Evolutionary conservation across 2,797 vertebrate genomes (phyloP).

Genomic region (Macropus fuliginosus): DNA sequence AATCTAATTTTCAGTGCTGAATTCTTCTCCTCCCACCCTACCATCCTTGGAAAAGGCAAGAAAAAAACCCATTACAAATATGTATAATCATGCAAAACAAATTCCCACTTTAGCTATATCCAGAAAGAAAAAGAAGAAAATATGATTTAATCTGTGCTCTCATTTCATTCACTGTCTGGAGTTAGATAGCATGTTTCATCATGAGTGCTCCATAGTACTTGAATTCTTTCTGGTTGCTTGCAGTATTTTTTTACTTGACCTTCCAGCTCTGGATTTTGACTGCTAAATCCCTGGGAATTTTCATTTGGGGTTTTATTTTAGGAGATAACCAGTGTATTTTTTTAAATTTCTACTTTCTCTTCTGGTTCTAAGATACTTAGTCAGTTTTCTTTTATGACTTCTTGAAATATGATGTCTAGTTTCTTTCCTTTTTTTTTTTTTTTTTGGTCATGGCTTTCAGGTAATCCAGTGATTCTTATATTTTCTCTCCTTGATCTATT

Average conservation of each 20-base stretch:
- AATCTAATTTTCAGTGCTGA: no score
- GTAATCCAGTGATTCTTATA: background rate
- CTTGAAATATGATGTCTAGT: background rate
- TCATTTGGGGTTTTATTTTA: background rate
- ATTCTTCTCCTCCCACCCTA: no score
- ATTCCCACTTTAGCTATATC: no score
- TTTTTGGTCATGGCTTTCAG: background rate
- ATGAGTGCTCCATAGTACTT: background rate
- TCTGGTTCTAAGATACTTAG: background rate
- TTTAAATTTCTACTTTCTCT: background rate
- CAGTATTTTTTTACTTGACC: background rate
- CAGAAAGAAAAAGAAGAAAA: no score
- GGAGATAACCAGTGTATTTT: background rate
- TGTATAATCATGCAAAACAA: no score
- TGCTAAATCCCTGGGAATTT: background rate
- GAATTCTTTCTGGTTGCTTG: background rate
- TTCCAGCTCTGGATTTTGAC: background rate
- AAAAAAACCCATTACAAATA: no score
- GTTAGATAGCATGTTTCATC: no score
- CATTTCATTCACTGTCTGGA: no score
- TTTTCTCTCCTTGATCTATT: background rate
- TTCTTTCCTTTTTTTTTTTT: no score
- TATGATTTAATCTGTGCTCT: no score
- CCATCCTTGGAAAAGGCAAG: no score
- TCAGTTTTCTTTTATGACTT: background rate